Base-by-base conservation (phyloP, 2,797 vertebrate genomes). In the Enteromius anoplus region DNA sequence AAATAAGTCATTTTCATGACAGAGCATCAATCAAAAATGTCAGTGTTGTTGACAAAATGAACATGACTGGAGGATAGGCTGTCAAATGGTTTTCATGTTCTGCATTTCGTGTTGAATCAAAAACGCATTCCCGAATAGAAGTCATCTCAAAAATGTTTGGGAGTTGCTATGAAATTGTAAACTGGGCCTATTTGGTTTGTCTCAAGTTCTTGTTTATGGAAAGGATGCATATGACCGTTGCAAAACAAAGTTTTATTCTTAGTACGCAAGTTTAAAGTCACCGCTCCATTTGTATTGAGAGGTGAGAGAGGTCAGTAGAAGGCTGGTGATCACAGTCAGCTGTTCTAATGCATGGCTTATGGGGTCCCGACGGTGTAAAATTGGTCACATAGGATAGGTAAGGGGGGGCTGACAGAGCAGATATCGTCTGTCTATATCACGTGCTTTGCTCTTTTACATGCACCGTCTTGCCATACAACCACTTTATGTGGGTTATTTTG, bases 251-350 rank as follows among this genome's bases (percentile, higher is more conserved):
- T 62, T 77, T 29, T 77, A 77, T 77, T 77, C 55, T 77, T 77
- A 64, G 47, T 37, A 14, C n/a, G 10, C 53, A 26, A 7, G 37
- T 66, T 47, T 37, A 14, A n/a, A 81, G 80, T 26, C 49, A 7
- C 70, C 37, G 71, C 32, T 75, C 55, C 75, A 47, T 77, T 49
- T 40, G 32, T 66, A 78, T 49, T 15, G 45, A 70, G 53, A 34
- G 51, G 79, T 84, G 82, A 75, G 68, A 70, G 82, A 81, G 87
- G 80, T 88, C 83, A 86, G 72, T 34, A 42, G 82, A 78, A 84
- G 71, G 53, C 10, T 29, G 34, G 60, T 89, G 87, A 92, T 91
- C 91, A 87, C 78, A 87, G 89, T 92, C 90, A 92, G 90, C 90
- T 91, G 87, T 83, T 88, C 84, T 84, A 86, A 85, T 91, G 88